phyloP scores from a whole-genome alignment of 1,140 invertebrate genomes.

The Neotoxoptera formosana region DNA sequence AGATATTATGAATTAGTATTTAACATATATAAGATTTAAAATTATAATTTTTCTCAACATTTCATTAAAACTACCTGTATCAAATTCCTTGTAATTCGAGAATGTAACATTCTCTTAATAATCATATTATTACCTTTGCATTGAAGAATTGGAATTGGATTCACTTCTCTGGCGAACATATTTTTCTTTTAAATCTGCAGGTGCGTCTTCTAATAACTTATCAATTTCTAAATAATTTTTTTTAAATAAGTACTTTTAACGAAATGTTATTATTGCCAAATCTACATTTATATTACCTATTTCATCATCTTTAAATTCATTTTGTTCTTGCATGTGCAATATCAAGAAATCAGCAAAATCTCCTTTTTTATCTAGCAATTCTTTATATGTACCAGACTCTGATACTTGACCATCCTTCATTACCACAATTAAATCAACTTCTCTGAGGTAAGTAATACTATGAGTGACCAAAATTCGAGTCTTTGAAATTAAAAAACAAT shows the following conservation, averaged over 20 bases:
- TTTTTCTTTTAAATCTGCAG: slow-evolving; percentile 56
- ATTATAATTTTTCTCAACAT: no score
- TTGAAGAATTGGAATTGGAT: slow-evolving; percentile 65
- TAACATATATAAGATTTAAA: no score
- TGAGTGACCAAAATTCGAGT: slow-evolving; percentile 89
- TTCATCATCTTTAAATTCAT: slow-evolving; percentile 63
- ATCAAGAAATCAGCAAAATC: slow-evolving; percentile 83
- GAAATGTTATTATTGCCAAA: background rate
- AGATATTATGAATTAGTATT: no score
- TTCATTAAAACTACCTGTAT: no score
- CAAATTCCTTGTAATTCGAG: no score
- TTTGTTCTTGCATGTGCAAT: slow-evolving; percentile 80
- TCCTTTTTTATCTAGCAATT: slow-evolving; percentile 81
- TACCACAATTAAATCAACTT: slow-evolving; percentile 88
- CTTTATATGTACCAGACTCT: slow-evolving; percentile 84
- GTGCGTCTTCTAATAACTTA: slow-evolving; percentile 48
- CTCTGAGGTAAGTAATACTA: slow-evolving; percentile 85
- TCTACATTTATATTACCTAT: slow-evolving; percentile 34
- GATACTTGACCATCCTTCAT: slow-evolving; percentile 84
- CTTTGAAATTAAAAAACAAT: slow-evolving; percentile 55
- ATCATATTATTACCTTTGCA: slow-evolving; percentile 64
- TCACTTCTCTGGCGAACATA: slow-evolving; percentile 53
- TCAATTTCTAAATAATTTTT: slow-evolving; percentile 35
- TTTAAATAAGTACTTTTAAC: background rate
- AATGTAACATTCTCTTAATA: no score